Evolutionary conservation across 1,140 invertebrate species (phyloP).

Genomic region (Cyclargus thomasi): DNA sequence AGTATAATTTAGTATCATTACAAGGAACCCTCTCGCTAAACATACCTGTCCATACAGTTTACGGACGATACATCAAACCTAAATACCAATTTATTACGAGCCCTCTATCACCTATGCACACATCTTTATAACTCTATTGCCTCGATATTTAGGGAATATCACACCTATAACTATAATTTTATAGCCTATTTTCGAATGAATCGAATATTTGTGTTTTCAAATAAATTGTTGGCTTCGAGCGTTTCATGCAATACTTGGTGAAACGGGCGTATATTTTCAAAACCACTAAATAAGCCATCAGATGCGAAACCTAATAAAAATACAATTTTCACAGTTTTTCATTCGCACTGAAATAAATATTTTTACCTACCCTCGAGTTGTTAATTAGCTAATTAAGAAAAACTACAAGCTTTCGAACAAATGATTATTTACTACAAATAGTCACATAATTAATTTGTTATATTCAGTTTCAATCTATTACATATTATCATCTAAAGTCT

Average conservation of each 20-base stretch:
- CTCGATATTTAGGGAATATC: neutral
- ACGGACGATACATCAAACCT: slow-evolving; percentile 8
- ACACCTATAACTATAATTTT: neutral
- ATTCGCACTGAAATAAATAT: neutral
- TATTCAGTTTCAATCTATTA: too few relatives aligned
- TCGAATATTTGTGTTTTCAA: neutral
- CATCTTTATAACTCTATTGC: slow-evolving; percentile 66
- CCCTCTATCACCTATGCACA: slow-evolving; percentile 48
- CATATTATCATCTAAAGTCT: too few relatives aligned
- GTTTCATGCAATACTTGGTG: slow-evolving; percentile 1
- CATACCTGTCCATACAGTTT: slow-evolving; percentile 1
- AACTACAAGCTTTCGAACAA: too few relatives aligned
- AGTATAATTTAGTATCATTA: slow-evolving; percentile 12
- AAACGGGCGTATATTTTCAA: neutral
- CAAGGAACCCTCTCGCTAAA: neutral
- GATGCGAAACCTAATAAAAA: neutral
- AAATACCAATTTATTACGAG: slow-evolving; percentile 22
- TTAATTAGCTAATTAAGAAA: neutral
- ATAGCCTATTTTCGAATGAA: neutral
- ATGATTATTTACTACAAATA: too few relatives aligned
- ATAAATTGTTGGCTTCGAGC: neutral
- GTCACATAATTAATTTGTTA: too few relatives aligned
- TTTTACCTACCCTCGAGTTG: neutral
- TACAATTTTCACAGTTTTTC: neutral
- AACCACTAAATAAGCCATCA: neutral